Conservation (phyloP, 2,888 invertebrate species). For the Sipha maydis region DNA sequence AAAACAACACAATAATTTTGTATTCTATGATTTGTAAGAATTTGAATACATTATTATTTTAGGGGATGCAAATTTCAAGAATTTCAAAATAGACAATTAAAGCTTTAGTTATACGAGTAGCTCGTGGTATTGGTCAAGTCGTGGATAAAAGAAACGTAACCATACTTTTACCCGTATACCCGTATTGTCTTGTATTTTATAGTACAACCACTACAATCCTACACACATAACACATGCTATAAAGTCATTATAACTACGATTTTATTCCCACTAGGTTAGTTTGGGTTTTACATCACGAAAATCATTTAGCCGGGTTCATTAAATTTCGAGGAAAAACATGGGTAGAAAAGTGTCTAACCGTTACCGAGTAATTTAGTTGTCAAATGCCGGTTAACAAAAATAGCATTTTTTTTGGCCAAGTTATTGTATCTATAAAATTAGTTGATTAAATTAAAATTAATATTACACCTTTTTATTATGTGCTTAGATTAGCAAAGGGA, state of each 20-base stretch:
- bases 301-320: not conserved
- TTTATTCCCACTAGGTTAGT: not conserved
- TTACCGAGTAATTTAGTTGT: not conserved
- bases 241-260: not conserved
- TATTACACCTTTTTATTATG: no score
- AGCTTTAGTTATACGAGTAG: not conserved
- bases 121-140: no score
- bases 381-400: not conserved
- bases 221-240: not conserved
- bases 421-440: not conserved
- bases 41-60: not conserved
- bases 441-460: no score
- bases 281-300: not conserved
- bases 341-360: not conserved
- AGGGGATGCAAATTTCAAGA: not conserved
- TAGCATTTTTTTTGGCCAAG: not conserved
- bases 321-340: not conserved
- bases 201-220: not conserved
- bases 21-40: not conserved
- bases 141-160: no score
- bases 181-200: not conserved
- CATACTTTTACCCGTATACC: not conserved
- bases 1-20: no score
- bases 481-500: no score
- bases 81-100: not conserved